phyloP scores from a whole-genome alignment of 2,888 invertebrate species.

The Mantis religiosa region DNA sequence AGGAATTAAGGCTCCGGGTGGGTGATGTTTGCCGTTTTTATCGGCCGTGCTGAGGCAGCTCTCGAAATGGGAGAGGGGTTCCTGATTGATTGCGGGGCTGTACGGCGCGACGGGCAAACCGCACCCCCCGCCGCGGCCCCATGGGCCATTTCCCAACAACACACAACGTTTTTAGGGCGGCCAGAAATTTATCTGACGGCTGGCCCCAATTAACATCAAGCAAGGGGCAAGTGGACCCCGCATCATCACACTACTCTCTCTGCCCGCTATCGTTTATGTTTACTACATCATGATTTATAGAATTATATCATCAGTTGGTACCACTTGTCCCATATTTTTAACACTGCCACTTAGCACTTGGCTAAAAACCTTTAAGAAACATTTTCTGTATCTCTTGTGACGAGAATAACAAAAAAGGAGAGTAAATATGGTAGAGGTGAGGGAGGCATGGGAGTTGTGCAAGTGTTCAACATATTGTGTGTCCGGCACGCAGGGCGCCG shows the following conservation, averaged over 20 bases:
- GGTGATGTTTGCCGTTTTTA: background rate
- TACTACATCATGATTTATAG: too few relatives aligned
- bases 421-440: background rate
- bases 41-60: background rate
- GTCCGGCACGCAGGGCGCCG: background rate
- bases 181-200: background rate
- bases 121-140: background rate
- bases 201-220: background rate
- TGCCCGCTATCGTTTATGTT: too few relatives aligned
- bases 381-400: too few relatives aligned
- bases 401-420: background rate
- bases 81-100: background rate
- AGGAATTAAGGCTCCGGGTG: background rate
- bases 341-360: too few relatives aligned
- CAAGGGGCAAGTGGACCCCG: too few relatives aligned
- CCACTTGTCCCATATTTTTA: too few relatives aligned
- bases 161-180: background rate
- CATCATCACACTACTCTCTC: too few relatives aligned
- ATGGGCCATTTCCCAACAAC: constrained; percentile 13
- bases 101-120: background rate
- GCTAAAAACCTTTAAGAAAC: too few relatives aligned
- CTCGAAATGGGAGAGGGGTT: background rate
- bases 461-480: background rate
- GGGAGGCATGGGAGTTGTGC: background rate
- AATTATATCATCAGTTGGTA: too few relatives aligned